Base-by-base conservation (phyloP, 2,888 invertebrate genomes). In the Drosophila basisetae region DNA sequence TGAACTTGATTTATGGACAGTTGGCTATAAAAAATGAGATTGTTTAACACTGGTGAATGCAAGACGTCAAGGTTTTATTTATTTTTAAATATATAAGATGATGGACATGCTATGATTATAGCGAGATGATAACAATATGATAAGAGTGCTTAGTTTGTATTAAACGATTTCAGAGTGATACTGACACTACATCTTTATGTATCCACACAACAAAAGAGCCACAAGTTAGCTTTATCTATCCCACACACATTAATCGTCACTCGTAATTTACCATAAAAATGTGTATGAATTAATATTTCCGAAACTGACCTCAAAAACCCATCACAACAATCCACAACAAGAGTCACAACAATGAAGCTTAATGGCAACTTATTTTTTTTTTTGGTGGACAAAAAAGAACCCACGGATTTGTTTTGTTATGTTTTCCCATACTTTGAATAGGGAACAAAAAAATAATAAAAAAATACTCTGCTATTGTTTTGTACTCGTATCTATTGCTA, bases 381-480 rank as follows among this genome's bases (percentile, higher is more conserved):
- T 49, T 37, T 22, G 50, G n/a, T 61, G 49, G 4, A 35, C 25
- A 53, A 22, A 56, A 54, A 56, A 69, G 79, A 78, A 70, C 81
- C 83, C 83, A 83, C 83, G 72, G 71, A 80, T 73, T 76, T 78
- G 60, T 83, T 73, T 78, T 80, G 67, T 78, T 78, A 73, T 80
- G 70, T 72, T 68, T 83, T 84, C 87, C 84, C 83, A 87, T 52
- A 73, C 52, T 64, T 68, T 71, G 50, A 70, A 55, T 53, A 37
- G 33, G 60, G 55, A 63, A 62, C n/a, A 28, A 63, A 47, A 30
- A 52, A 61, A 55, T 52, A 59, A 59, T 69, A 66, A 39, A 68
- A 49, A 47, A 25, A 25, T 47, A 65, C 62, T 56, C 47, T 52
- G 9, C 58, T 68, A 78, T 84, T 82, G 80, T 82, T 63, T 25